Evolutionary conservation across 1,140 invertebrate species (phyloP).

Genomic region (Nomia melanderi): DNA sequence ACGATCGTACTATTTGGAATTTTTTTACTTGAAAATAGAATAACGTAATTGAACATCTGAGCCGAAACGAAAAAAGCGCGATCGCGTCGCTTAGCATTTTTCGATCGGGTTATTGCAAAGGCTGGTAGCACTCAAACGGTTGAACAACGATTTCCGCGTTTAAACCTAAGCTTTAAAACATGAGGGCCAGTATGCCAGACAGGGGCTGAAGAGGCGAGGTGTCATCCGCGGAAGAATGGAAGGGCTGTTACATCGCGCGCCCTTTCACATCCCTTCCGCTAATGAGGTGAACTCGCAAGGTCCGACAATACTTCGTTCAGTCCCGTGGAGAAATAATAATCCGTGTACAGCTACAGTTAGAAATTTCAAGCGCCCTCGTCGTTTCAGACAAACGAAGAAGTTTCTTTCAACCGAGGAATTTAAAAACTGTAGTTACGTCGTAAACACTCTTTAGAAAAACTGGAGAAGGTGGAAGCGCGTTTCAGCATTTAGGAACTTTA

Average conservation of each 20-base stretch:
- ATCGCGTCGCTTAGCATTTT: too few species aligned
- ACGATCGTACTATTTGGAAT: too few species aligned
- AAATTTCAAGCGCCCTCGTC: not conserved
- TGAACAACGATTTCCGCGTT: slow-evolving; percentile 30
- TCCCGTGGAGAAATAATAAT: not conserved
- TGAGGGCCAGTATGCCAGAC: slow-evolving; percentile 27
- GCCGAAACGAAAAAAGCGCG: too few species aligned
- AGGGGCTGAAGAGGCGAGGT: slow-evolving; percentile 15
- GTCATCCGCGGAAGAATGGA: slow-evolving; percentile 10
- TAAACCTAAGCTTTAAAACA: not conserved
- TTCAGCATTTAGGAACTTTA: too few species aligned
- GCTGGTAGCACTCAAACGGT: too few species aligned
- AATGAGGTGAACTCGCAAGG: slow-evolving; percentile 1
- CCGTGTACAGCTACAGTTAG: not conserved
- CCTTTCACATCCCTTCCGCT: slow-evolving; percentile 4
- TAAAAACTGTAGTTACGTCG: not conserved
- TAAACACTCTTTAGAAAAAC: not conserved
- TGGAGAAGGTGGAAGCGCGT: not conserved
- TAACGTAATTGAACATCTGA: too few species aligned
- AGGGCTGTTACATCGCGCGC: slow-evolving; percentile 29
- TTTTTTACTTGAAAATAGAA: too few species aligned
- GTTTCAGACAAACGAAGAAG: not conserved
- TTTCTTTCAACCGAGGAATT: not conserved
- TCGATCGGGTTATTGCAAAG: too few species aligned
- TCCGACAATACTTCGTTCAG: not conserved